phyloP scores from a whole-genome alignment of 2,888 invertebrate species.

The Eumerus sabulonum region DNA sequence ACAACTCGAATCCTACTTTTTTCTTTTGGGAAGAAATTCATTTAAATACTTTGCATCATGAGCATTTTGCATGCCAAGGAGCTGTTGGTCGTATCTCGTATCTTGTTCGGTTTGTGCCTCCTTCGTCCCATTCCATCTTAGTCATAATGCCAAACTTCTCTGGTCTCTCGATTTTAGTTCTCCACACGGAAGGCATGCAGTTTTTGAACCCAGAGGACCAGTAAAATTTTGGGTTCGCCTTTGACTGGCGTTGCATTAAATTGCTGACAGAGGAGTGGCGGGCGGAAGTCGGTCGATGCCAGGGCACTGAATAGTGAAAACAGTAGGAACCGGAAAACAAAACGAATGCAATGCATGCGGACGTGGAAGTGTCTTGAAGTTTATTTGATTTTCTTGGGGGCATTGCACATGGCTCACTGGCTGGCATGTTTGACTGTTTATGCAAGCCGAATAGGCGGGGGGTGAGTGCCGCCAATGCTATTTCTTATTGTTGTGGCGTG shows the following conservation, averaged over 20 bases:
- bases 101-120: too few species aligned
- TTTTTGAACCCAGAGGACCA: neutral
- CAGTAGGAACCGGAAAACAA: neutral
- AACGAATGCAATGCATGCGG: conserved; percentile 28
- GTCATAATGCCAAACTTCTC: conserved; percentile 8
- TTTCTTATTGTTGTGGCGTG: conserved; percentile 11
- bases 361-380: conserved; percentile 59
- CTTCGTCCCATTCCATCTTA: neutral
- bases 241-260: conserved; percentile 54
- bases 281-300: too few species aligned
- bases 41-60: too few species aligned
- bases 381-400: conserved; percentile 65
- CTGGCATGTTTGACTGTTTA: conserved; percentile 23
- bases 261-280: conserved; percentile 7
- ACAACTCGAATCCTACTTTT: too few species aligned
- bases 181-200: conserved; percentile 3
- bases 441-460: conserved; percentile 36
- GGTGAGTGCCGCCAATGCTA: conserved; percentile 10
- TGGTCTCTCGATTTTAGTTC: conserved; percentile 22
- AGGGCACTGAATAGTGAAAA: neutral
- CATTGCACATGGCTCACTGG: conserved; percentile 24
- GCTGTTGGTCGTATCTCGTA: neutral
- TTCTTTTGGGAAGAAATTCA: too few species aligned
- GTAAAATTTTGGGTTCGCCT: conserved; percentile 44
- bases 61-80: conserved; percentile 22